Percentiles rank a stretch among this genome's conserved stretches.
phyloP scores from a whole-genome alignment of 1,140 invertebrate genomes.

The Helicoverpa armigera region DNA sequence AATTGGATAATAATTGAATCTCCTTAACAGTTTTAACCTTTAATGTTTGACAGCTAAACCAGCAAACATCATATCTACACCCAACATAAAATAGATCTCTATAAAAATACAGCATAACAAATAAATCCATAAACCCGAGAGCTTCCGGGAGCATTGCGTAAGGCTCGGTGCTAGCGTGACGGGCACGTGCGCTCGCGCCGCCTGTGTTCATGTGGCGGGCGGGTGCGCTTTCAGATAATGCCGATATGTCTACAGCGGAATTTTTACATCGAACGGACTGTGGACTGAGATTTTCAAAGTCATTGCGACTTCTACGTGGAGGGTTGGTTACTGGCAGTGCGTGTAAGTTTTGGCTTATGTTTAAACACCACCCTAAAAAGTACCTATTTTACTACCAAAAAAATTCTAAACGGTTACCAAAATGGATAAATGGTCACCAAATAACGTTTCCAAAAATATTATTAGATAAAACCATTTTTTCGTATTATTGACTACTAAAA shows the following conservation, averaged over 20 bases:
- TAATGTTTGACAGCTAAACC: too few species aligned
- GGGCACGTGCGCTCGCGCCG: constrained; percentile 33
- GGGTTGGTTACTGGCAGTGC: neutral
- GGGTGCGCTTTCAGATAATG: neutral
- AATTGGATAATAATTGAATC: too few species aligned
- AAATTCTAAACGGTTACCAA: too few species aligned
- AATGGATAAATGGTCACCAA: too few species aligned
- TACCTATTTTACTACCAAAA: too few species aligned
- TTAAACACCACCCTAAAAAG: too few species aligned
- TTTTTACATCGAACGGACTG: neutral
- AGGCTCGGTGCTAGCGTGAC: constrained; percentile 32
- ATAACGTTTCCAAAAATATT: too few species aligned
- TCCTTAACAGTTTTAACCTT: too few species aligned
- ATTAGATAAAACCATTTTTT: too few species aligned
- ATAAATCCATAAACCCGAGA: constrained; percentile 14
- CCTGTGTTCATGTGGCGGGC: constrained; percentile 29
- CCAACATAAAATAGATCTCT: neutral
- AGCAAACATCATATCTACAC: neutral
- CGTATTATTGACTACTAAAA: too few species aligned
- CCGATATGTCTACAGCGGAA: neutral
- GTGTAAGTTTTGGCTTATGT: too few species aligned
- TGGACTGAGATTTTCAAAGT: neutral
- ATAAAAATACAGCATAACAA: neutral
- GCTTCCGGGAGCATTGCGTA: constrained; percentile 45
- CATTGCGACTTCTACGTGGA: neutral